phyloP scores from a whole-genome alignment of 2,113 vertebrate genomes.

The Pangasianodon hypophthalmus region DNA sequence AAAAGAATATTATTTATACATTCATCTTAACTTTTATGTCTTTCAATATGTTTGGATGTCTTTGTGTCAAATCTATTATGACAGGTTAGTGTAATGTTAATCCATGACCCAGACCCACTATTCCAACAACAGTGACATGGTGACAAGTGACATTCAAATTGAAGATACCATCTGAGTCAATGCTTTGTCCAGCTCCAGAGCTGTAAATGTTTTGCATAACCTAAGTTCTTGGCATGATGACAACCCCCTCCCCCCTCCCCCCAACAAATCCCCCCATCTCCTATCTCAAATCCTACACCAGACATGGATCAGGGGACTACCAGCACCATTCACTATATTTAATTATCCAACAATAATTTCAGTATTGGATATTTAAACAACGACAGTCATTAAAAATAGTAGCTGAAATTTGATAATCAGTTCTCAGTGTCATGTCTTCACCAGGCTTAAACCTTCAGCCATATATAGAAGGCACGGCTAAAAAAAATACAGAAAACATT shows the following conservation, averaged over 20 bases:
- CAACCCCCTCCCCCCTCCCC: background rate
- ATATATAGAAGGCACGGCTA: slow-evolving; percentile 9
- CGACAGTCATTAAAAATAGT: slow-evolving; percentile 44
- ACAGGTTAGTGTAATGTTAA: slow-evolving; percentile 1
- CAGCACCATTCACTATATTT: slow-evolving; percentile 42
- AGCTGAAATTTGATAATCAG: slow-evolving; percentile 48
- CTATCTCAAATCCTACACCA: slow-evolving; percentile 26
- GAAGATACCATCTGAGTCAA: slow-evolving; percentile 1
- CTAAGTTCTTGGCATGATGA: slow-evolving; percentile 43
- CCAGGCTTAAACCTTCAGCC: slow-evolving; percentile 26
- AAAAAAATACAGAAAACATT: slow-evolving; percentile 3
- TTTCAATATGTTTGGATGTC: slow-evolving; percentile 3
- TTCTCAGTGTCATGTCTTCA: slow-evolving; percentile 33
- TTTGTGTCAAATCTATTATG: background rate
- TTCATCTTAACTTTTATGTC: background rate
- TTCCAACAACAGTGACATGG: slow-evolving; percentile 17
- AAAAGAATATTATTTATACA: background rate
- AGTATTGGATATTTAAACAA: slow-evolving; percentile 43
- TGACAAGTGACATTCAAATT: slow-evolving; percentile 22
- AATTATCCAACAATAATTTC: slow-evolving; percentile 36
- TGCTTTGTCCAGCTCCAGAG: background rate
- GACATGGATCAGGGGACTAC: slow-evolving; percentile 31
- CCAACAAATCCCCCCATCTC: background rate
- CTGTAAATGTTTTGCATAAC: slow-evolving; percentile 43
- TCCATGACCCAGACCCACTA: slow-evolving; percentile 12